Evolutionary conservation across 2,797 vertebrate genomes (phyloP).

Genomic region (Cyprinella venusta): DNA sequence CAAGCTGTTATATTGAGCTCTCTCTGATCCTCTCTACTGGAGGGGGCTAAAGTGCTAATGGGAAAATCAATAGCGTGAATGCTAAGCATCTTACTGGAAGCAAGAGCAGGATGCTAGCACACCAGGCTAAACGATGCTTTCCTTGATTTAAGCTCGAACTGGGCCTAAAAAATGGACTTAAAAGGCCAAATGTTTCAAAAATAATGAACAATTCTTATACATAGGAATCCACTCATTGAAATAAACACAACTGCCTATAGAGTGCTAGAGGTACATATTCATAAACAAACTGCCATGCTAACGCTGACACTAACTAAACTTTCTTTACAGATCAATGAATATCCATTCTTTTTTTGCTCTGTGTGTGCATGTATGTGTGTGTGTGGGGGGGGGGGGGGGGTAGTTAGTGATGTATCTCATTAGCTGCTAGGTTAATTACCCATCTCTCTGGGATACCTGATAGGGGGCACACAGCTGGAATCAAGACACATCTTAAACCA

Average conservation of each 20-base stretch:
- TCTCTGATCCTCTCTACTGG: slow-evolving; percentile 63
- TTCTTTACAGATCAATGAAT: slow-evolving; percentile 57
- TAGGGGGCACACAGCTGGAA: slow-evolving; percentile 50
- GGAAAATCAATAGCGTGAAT: slow-evolving; percentile 99
- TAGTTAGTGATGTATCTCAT: slow-evolving; percentile 49
- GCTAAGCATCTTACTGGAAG: slow-evolving; percentile 99
- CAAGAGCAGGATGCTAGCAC: slow-evolving; percentile 90
- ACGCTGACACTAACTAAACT: slow-evolving; percentile 57
- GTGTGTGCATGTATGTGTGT: slow-evolving; percentile 11
- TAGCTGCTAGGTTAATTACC: slow-evolving; percentile 54
- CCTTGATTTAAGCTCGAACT: slow-evolving; percentile 79
- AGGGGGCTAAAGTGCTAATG: slow-evolving; percentile 94
- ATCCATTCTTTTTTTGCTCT: background rate
- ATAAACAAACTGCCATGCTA: slow-evolving; percentile 61
- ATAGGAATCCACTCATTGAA: background rate
- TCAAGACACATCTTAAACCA: slow-evolving; percentile 49
- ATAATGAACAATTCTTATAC: background rate
- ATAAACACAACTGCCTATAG: background rate
- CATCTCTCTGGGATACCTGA: slow-evolving; percentile 52
- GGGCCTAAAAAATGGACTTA: slow-evolving; percentile 30
- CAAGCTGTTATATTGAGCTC: slow-evolving; percentile 60
- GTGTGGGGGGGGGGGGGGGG: background rate
- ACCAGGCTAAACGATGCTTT: slow-evolving; percentile 88
- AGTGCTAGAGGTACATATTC: slow-evolving; percentile 63
- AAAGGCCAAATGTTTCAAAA: slow-evolving; percentile 26